Base-by-base conservation (phyloP, 2,888 invertebrate genomes). In the Callyntrura guangdongensis region DNA sequence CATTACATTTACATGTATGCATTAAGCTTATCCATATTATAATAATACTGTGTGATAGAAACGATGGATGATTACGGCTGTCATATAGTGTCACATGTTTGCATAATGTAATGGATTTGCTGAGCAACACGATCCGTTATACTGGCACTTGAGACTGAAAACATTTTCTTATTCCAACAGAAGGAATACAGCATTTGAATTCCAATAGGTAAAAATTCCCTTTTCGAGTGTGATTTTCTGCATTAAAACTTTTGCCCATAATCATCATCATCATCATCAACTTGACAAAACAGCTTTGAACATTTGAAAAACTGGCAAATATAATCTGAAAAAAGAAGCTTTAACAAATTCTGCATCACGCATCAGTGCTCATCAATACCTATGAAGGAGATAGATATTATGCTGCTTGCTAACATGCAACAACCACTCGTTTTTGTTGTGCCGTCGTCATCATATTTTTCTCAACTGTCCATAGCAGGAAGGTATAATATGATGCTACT, bases 381-480 rank as follows among this genome's bases (percentile, higher is more conserved):
- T 6, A 36, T 36, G 36, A 36, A 36, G 36, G 6, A 36, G 36
- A 36, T n/a, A 22, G 3, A 20, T 12, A 3, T 61, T 11, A 17
- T 64, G 64, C n/a, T n/a, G 17, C 61, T n/a, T 69, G 8, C 36
- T 69, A 67, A 47, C 20, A 17, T 14, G 20, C 20, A 61, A 53
- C 14, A 17, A 61, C 61, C 17, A 49, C 22, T 74, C 0, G 20
- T 17, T 20, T 36, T 61, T 72, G 47, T 69, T 14, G 69, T 36
- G n/a, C n/a, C n/a, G 47, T 74, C 74, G 49, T 74, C 72, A 14
- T 72, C 47, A 22, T 74, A 49, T 22, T 69, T 74, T 74, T 49
- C 22, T 74, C 47, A 74, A 49, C 74, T 74, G 49, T 74, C 74
- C 74, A 74, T 74, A 11, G 74, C 49, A 49, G 47, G 20, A 74